Base-by-base conservation (phyloP, 2,113 vertebrate species). In the Redunca redunca region DNA sequence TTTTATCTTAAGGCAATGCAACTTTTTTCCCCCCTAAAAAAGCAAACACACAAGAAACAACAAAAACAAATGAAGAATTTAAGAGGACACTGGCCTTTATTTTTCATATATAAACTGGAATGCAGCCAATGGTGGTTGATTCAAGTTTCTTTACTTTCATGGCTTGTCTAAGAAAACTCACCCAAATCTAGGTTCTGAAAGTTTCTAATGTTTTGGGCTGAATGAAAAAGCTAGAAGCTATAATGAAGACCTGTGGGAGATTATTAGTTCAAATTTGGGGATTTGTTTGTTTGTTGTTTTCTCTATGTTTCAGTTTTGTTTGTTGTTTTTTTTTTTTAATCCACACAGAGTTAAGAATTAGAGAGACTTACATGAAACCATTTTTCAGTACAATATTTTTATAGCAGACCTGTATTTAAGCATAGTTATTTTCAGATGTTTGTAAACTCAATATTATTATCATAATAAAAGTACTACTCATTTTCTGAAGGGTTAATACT, bases 161-260 rank as follows among this genome's bases (percentile, higher is more conserved):
- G 28, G 15, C 4, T 62, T 95, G 19, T 74, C 43, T n/a, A 95
- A 92, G 53, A 97, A 98, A 97, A 6, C 6, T 60, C 7, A 1
- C 1, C 50, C 80, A 91, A 81, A 94, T 96, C 62, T 2, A 50
- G 15, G 28, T 97, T 96, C 50, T 96, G 58, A 36, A 78, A 94
- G 86, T 95, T 97, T 98, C 88, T 40, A 98, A 98, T 83, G 40
- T 96, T 53, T 77, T 83, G 16, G 96, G 88, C 55, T 98, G 90
- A 93, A 93, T 90, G 81, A 97, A 96, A 83, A 96, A 95, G 10
- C 88, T 95, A 94, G n/a, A 81, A 96, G 33, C 21, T 93, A 67
- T 97, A 98, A 98, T 97, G 60, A 98, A 98, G 85, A 74, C 95
- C 97, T 98, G 91, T 5, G 14, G 97, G 95, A 99, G 40, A 94